Evolutionary conservation across 2,888 invertebrate genomes (phyloP).

Genomic region (Tipula unca): DNA sequence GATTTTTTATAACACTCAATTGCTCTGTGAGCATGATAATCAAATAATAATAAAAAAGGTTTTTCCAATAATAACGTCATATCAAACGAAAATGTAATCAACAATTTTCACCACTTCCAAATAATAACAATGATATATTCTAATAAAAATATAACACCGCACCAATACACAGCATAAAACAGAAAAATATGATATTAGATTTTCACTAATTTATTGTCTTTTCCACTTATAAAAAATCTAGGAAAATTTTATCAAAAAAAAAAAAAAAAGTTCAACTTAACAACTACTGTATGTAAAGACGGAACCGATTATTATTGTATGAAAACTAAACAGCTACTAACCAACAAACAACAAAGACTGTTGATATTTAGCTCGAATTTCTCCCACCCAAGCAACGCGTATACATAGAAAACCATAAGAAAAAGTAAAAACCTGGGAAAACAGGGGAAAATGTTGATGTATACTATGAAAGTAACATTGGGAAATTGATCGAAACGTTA

Average conservation of each 20-base stretch:
- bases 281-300: neutral
- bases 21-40: slow-evolving; percentile 37
- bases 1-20: slow-evolving; percentile 17
- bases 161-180: neutral
- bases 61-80: slow-evolving; percentile 20
- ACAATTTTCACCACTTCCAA: neutral
- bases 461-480: neutral
- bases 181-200: neutral
- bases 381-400: neutral
- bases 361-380: neutral
- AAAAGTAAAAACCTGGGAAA: slow-evolving; percentile 8
- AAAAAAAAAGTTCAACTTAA: neutral
- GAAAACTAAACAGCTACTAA: slow-evolving; percentile 16
- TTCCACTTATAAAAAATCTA: neutral
- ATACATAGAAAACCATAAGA: neutral
- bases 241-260: slow-evolving; percentile 4
- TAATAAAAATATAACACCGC: neutral
- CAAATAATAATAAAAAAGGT: slow-evolving; percentile 16
- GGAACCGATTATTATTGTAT: slow-evolving; percentile 15
- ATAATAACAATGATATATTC: neutral
- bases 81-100: slow-evolving; percentile 16
- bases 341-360: slow-evolving; percentile 8
- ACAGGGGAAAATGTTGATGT: neutral
- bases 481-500: neutral
- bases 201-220: neutral